These are phyloP conservation scores for Candoia aspera DNA, from an alignment of 2,113 vertebrate genomes.

Conservation along the genomic window DNA sequence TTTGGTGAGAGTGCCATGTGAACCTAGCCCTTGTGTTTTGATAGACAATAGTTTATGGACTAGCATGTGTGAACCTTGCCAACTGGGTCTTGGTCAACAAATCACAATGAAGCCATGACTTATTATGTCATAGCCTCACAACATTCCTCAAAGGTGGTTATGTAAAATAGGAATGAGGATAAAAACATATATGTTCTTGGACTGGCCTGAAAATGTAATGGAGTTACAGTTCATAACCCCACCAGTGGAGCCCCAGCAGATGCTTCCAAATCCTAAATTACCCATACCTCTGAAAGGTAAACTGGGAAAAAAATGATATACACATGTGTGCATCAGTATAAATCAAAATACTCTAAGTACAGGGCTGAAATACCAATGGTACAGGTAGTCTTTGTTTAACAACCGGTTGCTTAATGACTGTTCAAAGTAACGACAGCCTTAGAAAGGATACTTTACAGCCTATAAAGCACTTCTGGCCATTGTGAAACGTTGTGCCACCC, in stretches of 20 bases:
- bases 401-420: no score
- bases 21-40: background rate
- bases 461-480: no score
- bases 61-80: background rate
- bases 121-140: background rate
- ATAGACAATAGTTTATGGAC: background rate
- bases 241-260: no score
- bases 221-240: background rate
- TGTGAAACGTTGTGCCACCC: no score
- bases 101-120: background rate
- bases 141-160: background rate
- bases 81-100: background rate
- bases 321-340: background rate
- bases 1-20: background rate
- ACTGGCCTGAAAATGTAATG: background rate
- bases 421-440: no score
- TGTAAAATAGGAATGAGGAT: background rate
- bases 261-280: background rate
- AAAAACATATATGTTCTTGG: background rate
- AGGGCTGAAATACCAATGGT: background rate
- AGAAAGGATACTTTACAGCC: no score
- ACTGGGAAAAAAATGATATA: background rate
- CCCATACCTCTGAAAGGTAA: background rate
- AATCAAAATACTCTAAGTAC: background rate
- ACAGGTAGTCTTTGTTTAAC: no score